Evolutionary conservation across 2,113 vertebrate genomes (phyloP), one percentile per base, ranked within the genome.

Genomic region (Dasypus novemcinctus): DNA sequence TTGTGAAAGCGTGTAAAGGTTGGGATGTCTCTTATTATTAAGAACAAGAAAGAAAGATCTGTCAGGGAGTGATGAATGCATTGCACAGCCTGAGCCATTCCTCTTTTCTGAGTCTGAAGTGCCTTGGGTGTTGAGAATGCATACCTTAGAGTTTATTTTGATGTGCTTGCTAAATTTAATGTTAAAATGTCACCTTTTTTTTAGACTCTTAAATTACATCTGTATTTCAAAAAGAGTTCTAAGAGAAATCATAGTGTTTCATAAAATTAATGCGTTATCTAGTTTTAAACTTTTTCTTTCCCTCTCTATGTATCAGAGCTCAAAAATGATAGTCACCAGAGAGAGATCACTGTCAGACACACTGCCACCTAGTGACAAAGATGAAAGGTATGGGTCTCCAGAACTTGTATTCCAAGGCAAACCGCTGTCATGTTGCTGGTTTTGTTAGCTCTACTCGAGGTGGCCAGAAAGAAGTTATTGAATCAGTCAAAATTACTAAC

Each of bases 371-470:
- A 98, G 98, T 38, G 98, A 98, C 68, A 98, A 98, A 93, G 98
- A 99, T 3, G 93, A 98, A 96, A 99, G 99, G 99, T 99, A 97
- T 92, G 95, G 21, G 23, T 41, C 87, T 57, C 61, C 59, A 15
- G 68, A 66, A 5, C 17, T 2, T 11, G 8, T 76, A 38, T 68
- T 66, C 36, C 61, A 64, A 41, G 2, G 4, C 54, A 49, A 23
- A 46, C 31, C 18, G 2, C 36, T 63, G 33, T 1, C 3, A 10
- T 31, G 13, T 7, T 86, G 57, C 52, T 91, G 38, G 76, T 71
- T n/a, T 86, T 52, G 21, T 66, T 9, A 85, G 84, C 46, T 46
- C 21, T 79, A 46, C 25, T 71, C 38, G 25, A 80, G 54, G 17
- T 29, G 66, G 46, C 41, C 61, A 93, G 64, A 84, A 43, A 78